phyloP scores from a whole-genome alignment of 2,797 vertebrate species.

The Gymnopithys bicolor region DNA sequence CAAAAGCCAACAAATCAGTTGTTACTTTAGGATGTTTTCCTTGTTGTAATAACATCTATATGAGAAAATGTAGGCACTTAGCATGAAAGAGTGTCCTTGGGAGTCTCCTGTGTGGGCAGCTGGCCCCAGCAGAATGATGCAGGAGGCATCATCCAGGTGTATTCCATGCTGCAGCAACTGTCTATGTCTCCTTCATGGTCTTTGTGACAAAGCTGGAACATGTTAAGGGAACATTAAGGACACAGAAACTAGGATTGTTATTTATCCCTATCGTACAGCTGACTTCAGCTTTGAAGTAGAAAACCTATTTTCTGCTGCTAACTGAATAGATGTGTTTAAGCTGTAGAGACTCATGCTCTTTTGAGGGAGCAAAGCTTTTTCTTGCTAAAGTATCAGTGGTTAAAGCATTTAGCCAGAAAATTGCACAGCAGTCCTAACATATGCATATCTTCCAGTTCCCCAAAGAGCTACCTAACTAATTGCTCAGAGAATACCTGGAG shows the following conservation, averaged over 20 bases:
- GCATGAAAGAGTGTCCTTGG: accelerated
- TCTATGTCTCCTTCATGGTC: background rate
- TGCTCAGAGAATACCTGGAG: background rate
- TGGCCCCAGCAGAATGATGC: background rate
- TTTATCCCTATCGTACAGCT: background rate
- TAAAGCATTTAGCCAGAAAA: background rate
- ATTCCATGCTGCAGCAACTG: background rate
- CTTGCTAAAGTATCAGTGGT: background rate
- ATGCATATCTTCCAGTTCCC: background rate
- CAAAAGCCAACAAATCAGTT: background rate
- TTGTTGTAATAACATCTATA: background rate
- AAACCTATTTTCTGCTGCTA: background rate
- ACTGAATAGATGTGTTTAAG: background rate
- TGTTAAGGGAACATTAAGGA: background rate
- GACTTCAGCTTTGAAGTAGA: background rate
- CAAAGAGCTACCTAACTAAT: background rate
- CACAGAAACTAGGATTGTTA: background rate
- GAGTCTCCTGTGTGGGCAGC: background rate
- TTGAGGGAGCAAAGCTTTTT: background rate
- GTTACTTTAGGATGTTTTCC: background rate
- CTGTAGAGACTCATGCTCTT: background rate
- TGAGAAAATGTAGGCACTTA: background rate
- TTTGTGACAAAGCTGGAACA: background rate
- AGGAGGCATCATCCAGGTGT: background rate
- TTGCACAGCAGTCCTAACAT: background rate